phyloP scores from a whole-genome alignment of 2,113 vertebrate genomes.

The Otis tarda region DNA sequence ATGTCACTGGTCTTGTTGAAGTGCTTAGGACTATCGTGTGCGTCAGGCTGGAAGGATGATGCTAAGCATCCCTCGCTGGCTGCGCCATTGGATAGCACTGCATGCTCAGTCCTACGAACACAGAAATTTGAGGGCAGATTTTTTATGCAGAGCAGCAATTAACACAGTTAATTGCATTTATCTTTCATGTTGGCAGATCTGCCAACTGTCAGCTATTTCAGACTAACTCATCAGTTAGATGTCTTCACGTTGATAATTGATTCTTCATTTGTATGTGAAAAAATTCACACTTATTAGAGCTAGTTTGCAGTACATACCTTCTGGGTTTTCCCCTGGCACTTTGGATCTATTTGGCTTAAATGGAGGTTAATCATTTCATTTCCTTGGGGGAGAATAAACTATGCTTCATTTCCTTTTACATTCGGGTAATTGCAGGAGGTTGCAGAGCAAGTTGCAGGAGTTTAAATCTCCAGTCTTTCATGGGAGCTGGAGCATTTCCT shows the following conservation, averaged over 20 bases:
- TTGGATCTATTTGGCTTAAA: slow-evolving; percentile 37
- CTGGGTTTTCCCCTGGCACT: not conserved
- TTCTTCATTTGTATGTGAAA: slow-evolving; percentile 41
- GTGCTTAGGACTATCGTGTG: not conserved
- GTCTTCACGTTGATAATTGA: slow-evolving; percentile 43
- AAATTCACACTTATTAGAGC: slow-evolving; percentile 31
- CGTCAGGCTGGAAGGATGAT: not conserved
- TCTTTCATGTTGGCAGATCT: slow-evolving; percentile 49
- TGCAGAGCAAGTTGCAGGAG: slow-evolving; percentile 4
- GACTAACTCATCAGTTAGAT: slow-evolving; percentile 16
- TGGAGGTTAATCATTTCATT: slow-evolving; percentile 45
- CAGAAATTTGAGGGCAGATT: not conserved
- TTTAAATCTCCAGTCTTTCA: not conserved
- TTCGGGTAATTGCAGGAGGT: slow-evolving; percentile 31
- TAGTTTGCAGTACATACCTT: not conserved
- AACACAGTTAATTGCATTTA: slow-evolving; percentile 50
- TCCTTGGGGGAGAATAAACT: slow-evolving; percentile 45
- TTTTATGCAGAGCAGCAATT: slow-evolving; percentile 1
- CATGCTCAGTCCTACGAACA: not conserved
- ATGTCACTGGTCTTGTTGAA: not conserved
- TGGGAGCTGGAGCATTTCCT: not conserved
- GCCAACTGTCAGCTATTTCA: slow-evolving; percentile 46
- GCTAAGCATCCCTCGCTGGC: not conserved
- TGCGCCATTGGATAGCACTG: not conserved
- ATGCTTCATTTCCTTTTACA: slow-evolving; percentile 19